Percentiles rank a stretch among this genome's conserved stretches.
phyloP scores from a whole-genome alignment of 2,888 invertebrate genomes.

The Volucella bombylans region DNA sequence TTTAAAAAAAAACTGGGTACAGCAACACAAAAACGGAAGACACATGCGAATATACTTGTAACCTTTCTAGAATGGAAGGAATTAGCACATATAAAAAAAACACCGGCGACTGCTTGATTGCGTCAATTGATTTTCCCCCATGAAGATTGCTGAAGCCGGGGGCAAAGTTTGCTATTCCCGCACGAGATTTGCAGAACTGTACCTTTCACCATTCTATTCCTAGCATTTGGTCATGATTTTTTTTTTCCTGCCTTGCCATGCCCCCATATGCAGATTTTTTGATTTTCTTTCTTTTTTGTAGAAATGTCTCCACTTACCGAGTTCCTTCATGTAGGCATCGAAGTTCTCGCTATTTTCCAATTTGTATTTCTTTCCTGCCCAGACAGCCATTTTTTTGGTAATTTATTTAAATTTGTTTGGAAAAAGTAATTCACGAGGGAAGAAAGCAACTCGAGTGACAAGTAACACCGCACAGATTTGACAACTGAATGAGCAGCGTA shows the following conservation, averaged over 20 bases:
- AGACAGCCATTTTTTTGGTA: constrained; percentile 79
- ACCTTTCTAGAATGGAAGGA: constrained; percentile 10
- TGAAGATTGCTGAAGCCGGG: too few species aligned
- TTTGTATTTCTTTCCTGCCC: constrained; percentile 90
- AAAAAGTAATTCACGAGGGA: constrained; percentile 2
- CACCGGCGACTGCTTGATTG: constrained; percentile 22
- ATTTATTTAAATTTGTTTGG: constrained; percentile 40
- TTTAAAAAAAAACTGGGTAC: constrained; percentile 23
- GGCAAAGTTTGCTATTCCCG: too few species aligned
- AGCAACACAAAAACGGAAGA: neutral
- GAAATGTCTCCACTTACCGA: constrained; percentile 86
- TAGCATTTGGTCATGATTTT: too few species aligned
- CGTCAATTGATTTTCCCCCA: constrained; percentile 54
- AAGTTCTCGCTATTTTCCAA: constrained; percentile 90
- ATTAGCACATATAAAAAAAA: constrained; percentile 53
- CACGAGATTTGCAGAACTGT: too few species aligned
- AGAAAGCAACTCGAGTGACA: constrained; percentile 48
- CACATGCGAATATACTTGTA: neutral
- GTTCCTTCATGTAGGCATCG: constrained; percentile 93
- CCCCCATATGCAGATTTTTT: neutral
- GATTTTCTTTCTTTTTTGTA: neutral
- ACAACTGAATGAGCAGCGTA: constrained; percentile 66
- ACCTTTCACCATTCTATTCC: too few species aligned
- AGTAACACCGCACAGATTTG: constrained; percentile 50
- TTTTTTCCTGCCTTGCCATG: neutral